A percentile compares a stretch with the other conserved stretches of the same genome.
Evolutionary conservation across 2,888 invertebrate genomes (phyloP).

Genomic region (Ectropis crepuscularia): DNA sequence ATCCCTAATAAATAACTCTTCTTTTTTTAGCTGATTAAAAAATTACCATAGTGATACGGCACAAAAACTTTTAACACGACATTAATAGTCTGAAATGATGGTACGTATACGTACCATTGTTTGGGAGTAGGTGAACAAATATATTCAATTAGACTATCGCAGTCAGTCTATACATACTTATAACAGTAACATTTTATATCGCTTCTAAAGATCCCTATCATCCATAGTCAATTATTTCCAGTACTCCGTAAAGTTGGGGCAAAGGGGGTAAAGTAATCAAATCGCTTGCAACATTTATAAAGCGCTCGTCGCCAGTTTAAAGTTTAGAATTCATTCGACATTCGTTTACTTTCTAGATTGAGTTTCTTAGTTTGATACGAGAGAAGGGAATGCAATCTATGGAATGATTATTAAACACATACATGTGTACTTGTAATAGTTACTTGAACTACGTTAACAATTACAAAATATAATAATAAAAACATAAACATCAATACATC

Average conservation of each 20-base stretch:
- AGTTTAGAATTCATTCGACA: constrained; percentile 7
- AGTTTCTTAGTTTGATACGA: constrained; percentile 6
- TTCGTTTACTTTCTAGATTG: constrained; percentile 15
- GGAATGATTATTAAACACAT: background rate
- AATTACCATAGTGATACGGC: too few relatives aligned
- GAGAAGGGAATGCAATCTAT: constrained; percentile 20
- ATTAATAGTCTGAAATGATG: too few relatives aligned
- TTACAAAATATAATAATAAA: background rate
- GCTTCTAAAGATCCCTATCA: background rate
- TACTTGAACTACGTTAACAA: too few relatives aligned
- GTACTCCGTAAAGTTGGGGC: constrained; percentile 8
- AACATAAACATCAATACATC: background rate
- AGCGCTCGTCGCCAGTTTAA: constrained; percentile 7
- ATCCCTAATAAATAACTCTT: too few relatives aligned
- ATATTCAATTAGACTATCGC: too few relatives aligned
- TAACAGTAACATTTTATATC: background rate
- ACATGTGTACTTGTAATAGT: too few relatives aligned
- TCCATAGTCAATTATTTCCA: constrained; percentile 15
- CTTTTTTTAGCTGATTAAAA: too few relatives aligned
- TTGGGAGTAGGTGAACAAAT: too few relatives aligned
- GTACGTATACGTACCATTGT: too few relatives aligned
- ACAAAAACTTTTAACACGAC: too few relatives aligned
- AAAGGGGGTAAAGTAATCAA: constrained; percentile 17
- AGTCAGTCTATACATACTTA: too few relatives aligned
- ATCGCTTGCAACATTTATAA: constrained; percentile 18